Evolutionary conservation across 2,888 invertebrate species (phyloP), one percentile per base, ranked within the genome.

Genomic region (Lysandra bellargus): DNA sequence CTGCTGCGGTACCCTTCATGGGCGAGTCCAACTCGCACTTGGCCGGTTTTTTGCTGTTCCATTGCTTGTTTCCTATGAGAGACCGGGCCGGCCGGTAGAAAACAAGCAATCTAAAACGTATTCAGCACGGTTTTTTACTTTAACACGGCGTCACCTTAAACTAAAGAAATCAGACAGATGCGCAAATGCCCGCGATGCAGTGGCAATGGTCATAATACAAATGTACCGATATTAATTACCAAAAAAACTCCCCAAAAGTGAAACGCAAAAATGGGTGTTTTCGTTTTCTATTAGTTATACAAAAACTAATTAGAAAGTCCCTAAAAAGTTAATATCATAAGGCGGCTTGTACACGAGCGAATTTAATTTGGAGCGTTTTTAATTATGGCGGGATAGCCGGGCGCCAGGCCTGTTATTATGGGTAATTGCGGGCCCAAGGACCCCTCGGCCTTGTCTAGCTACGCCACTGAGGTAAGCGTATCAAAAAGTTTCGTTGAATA

Each of bases 361-460:
- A 94, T 94, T 94, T 94, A 93, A 94, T 94, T 94, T 93, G 91
- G 93, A 94, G 90, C 91, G 91, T 94, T 94, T 94, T 94, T 94
- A 94, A 94, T 94, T 94, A 94, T 89, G 92, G 86, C 86, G 90
- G 88, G 87, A 87, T 83, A 5, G 73, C 86, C 87, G 87, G 80
- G 82, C 80, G 84, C 80, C 88, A 87, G 90, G 88, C 90, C 88
- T 91, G 93, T 93, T 93, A 95, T 95, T 95, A 95, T 90, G 88
- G 90, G 89, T 95, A 95, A 95, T 95, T 95, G 95, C 92, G 95
- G 95, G 93, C 94, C 92, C 87, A 88, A 88, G 89, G 80, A 91
- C 92, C 90, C 88, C 91, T 91, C 92, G 92, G 53, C 76, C 57
- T 76, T 23, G 53, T 92, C 91, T 92, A 88, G 87, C 87, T 85